Evolutionary conservation across 2,113 vertebrate genomes (phyloP).

Genomic region (Eurystomus gularis): DNA sequence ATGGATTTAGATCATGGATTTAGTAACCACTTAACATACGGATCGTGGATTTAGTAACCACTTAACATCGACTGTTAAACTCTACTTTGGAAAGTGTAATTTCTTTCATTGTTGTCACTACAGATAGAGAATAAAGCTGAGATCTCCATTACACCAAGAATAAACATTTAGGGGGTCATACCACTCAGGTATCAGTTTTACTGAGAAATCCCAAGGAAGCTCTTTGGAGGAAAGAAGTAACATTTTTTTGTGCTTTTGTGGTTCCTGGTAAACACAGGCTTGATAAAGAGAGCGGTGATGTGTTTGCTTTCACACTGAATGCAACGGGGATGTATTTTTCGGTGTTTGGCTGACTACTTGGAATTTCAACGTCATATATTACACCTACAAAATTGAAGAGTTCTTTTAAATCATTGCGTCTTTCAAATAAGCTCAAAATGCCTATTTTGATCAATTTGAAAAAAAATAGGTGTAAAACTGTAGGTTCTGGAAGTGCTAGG

Average conservation of each 20-base stretch:
- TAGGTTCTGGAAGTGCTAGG: background rate
- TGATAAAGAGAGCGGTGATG: conserved; percentile 11
- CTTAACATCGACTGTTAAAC: background rate
- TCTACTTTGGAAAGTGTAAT: background rate
- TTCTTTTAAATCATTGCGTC: background rate
- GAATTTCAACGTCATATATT: background rate
- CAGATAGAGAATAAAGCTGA: conserved; percentile 39
- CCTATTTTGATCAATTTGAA: conserved; percentile 19
- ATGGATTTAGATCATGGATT: background rate
- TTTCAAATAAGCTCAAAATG: background rate
- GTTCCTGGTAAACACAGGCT: conserved; percentile 9
- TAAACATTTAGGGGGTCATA: background rate
- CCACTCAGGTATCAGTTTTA: conserved; percentile 26
- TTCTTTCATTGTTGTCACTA: background rate
- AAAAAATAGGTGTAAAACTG: background rate
- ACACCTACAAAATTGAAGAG: background rate
- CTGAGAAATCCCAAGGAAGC: conserved; percentile 29
- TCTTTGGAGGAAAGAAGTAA: background rate
- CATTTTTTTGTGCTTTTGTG: conserved; percentile 29
- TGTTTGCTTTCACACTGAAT: conserved; percentile 47
- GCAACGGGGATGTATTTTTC: background rate
- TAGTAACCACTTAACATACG: background rate
- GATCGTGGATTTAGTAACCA: background rate
- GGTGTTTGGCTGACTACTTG: background rate
- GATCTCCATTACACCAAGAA: conserved; percentile 10